Base-by-base conservation (phyloP, 37 sponge, comb jelly and placozoan species). In the Ephydatia muelleri region DNA sequence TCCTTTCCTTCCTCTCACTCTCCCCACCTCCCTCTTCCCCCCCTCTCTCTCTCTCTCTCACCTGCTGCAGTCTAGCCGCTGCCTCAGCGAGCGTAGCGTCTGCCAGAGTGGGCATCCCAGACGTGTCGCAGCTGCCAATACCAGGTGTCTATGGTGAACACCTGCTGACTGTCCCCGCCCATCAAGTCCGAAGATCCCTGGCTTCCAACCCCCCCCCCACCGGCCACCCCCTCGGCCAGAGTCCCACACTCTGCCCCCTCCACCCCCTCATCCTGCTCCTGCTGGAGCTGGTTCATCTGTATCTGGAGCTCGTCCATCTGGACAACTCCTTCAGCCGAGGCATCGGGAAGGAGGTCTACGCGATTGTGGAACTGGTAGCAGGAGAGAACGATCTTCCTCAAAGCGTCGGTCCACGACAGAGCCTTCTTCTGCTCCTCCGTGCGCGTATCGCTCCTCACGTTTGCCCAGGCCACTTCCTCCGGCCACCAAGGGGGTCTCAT, bases 401-500 rank as follows among this genome's bases (percentile, higher is more conserved):
- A 83, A 40, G 83, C 84, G 27, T 97, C 93, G 11, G 97, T 92
- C 97, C 97, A 97, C 28, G 87, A 75, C 35, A 85, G 48, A 9
- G 65, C 49, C 26, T 75, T 78, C 89, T 95, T 94, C 36, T 94
- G 84, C 35, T 90, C 91, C 8, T 76, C 75, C 2, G 77, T 69
- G 12, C 97, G 93, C n/a, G 75, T 84, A 67, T 97, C 97, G 29
- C 88, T 92, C 9, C 96, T 76, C 0, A 97, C 86, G 67, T 97
- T 97, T 38, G 92, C 87, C 95, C 95, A 97, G 36, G 97, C 95
- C 3, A 95, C 80, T 29, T 88, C 88, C 0, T 78, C 89, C 9
- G 97, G 97, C 97, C 97, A 97, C 97, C 97, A 97, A 4, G 40
- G 37, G 14, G 97, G 97, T n/a, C 78, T 90, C 67, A 92, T 81